Evolutionary conservation across 2,888 invertebrate genomes (phyloP).

Genomic region (Macrosiphum euphorbiae): DNA sequence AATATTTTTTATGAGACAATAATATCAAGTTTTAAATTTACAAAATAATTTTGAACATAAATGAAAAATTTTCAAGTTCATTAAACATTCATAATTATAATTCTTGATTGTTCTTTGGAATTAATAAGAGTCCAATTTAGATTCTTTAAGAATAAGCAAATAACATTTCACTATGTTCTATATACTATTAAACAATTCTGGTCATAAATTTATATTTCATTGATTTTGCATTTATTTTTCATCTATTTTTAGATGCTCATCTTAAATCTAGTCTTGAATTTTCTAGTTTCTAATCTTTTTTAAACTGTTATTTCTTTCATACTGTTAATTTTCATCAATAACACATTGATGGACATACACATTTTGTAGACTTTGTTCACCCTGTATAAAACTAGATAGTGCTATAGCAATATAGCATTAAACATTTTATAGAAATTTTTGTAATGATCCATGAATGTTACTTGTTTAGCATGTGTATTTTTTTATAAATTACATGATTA

Average conservation of each 20-base stretch:
- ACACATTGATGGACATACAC: neutral
- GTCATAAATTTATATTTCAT: constrained; percentile 50
- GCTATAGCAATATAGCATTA: neutral
- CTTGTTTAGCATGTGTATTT: neutral
- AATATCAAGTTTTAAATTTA: neutral
- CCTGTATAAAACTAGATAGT: neutral
- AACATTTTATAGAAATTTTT: neutral
- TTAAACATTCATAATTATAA: neutral
- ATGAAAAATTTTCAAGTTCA: neutral
- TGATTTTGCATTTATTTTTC: constrained; percentile 45
- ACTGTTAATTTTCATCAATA: constrained; percentile 4
- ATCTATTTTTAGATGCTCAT: constrained; percentile 9
- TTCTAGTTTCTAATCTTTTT: constrained; percentile 15
- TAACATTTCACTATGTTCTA: neutral
- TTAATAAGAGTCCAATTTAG: neutral
- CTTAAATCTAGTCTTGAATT: constrained; percentile 50
- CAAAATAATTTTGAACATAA: neutral
- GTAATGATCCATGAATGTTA: neutral
- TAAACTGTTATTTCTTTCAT: neutral
- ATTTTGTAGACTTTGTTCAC: neutral
- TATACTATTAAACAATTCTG: constrained; percentile 44
- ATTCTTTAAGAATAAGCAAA: constrained; percentile 32
- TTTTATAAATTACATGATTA: neutral
- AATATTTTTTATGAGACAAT: neutral
- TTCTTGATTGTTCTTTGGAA: neutral